Percentiles rank a stretch among this genome's conserved stretches.
Evolutionary conservation across 2,888 invertebrate species (phyloP).

Genomic region (Rhamnusium bicolor): DNA sequence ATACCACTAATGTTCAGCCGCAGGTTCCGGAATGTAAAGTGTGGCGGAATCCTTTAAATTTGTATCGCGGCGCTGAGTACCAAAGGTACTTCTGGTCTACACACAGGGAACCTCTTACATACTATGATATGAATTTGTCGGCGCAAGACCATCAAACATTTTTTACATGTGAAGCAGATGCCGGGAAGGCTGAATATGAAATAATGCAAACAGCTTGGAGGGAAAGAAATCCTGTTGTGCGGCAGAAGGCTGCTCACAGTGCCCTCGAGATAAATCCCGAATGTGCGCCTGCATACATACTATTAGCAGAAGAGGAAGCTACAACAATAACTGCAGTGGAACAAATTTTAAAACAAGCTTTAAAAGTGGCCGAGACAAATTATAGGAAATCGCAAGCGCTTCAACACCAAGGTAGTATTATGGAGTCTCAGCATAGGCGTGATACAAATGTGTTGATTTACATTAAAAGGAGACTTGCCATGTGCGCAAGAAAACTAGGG

Average conservation of each 20-base stretch:
- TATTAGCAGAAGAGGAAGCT: slow-evolving; percentile 97
- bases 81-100: slow-evolving; percentile 94
- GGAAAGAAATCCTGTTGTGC: slow-evolving; percentile 91
- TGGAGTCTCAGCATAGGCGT: slow-evolving; percentile 86
- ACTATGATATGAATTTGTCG: slow-evolving; percentile 99
- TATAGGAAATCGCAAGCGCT: slow-evolving; percentile 86
- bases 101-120: slow-evolving; percentile 95
- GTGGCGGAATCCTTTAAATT: slow-evolving; percentile 96
- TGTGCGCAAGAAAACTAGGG: slow-evolving; percentile 96
- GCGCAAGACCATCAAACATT: slow-evolving; percentile 99
- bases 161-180: slow-evolving; percentile 93
- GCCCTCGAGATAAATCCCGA: slow-evolving; percentile 91
- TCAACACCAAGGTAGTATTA: slow-evolving; percentile 81
- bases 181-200: slow-evolving; percentile 90
- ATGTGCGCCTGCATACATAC: slow-evolving; percentile 95
- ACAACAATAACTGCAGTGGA: slow-evolving; percentile 92
- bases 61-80: slow-evolving; percentile 97
- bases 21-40: slow-evolving; percentile 89
- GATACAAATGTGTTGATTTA: slow-evolving; percentile 96
- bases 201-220: slow-evolving; percentile 98
- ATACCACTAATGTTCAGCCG: slow-evolving; percentile 56
- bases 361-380: slow-evolving; percentile 85
- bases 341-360: slow-evolving; percentile 85
- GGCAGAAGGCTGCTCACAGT: slow-evolving; percentile 92
- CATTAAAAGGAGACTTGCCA: slow-evolving; percentile 93